Evolutionary conservation across 2,888 invertebrate genomes (phyloP).

Genomic region (Patella ulyssiponensis): DNA sequence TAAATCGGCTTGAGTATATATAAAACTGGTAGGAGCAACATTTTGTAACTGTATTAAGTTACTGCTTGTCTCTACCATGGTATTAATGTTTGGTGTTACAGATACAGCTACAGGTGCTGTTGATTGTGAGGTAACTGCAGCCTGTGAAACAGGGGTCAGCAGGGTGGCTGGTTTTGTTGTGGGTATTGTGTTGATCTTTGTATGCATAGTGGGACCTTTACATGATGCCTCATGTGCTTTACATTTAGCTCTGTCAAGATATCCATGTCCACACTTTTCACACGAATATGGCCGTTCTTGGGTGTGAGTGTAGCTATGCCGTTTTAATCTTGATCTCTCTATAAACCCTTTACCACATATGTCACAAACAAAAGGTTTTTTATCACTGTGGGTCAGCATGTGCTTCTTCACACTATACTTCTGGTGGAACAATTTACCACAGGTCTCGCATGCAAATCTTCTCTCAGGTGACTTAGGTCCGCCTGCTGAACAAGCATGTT

Average conservation of each 20-base stretch:
- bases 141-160: neutral
- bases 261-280: slow-evolving; percentile 8
- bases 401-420: slow-evolving; percentile 7
- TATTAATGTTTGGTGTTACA: neutral
- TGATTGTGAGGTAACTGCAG: neutral
- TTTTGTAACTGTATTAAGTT: slow-evolving; percentile 1
- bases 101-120: neutral
- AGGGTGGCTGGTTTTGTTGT: slow-evolving; percentile 2
- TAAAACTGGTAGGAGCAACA: slow-evolving; percentile 4
- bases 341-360: slow-evolving; percentile 9
- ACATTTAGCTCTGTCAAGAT: slow-evolving; percentile 1
- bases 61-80: neutral
- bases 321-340: slow-evolving; percentile 8
- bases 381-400: slow-evolving; percentile 7
- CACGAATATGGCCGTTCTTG: neutral
- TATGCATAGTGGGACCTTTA: slow-evolving; percentile 6
- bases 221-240: neutral
- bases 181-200: slow-evolving; percentile 4
- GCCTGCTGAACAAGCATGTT: neutral
- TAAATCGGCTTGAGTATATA: slow-evolving; percentile 1
- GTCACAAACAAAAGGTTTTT: slow-evolving; percentile 4
- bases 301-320: slow-evolving; percentile 7
- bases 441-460: neutral
- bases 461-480: neutral
- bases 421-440: neutral